Evolutionary conservation across 2,888 invertebrate genomes (phyloP), one percentile per base, ranked within the genome.

Genomic region (Mesorhabditis spiculigera): DNA sequence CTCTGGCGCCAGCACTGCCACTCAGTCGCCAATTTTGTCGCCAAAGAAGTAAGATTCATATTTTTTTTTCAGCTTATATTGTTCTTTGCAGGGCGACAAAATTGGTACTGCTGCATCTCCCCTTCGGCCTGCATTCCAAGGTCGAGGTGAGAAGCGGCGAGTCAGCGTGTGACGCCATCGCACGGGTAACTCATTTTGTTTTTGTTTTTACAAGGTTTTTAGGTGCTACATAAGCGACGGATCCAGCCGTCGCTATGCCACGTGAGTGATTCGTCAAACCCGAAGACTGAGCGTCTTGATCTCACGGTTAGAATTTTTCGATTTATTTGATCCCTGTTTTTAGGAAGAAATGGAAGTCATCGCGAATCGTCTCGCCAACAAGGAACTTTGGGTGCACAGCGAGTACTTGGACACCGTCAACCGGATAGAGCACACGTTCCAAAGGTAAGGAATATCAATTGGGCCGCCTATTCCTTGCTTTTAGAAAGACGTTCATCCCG

Each of bases 401-500:
- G 82, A 83, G 62, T 80, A 80, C 68, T 73, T 82, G 58, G 75
- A 75, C 69, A 78, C 76, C 10, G 74, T 75, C 1, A 73, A 69
- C 5, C 74, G 76, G 4, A 78, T 78, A 13, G 28, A 63, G 28
- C 63, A 63, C 63, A n/a, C 63, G n/a, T 63, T n/a, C 41, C 10
- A 63, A 16, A 63, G 28, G 63, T 8, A n/a, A 28, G 8, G n/a
- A 6, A 16, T 8, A 16, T 13, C 10, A 13, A 13, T 50, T 50
- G 8, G n/a, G 8, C n/a, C 8, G 58, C n/a, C 10, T 50, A 28
- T 50, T 13, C 8, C 58, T 50, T 10, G 16, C 45, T 28, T 61
- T 69, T 44, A 65, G 96, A 68, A 96, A 96, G 88, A 97, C 96
- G 44, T 97, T 95, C 89, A 95, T 97, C 89, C 93, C 95, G 45